These are phyloP conservation scores for Benitochromis conjunctus DNA, from an alignment of 2,113 vertebrate species.

Conservation along the genomic window DNA sequence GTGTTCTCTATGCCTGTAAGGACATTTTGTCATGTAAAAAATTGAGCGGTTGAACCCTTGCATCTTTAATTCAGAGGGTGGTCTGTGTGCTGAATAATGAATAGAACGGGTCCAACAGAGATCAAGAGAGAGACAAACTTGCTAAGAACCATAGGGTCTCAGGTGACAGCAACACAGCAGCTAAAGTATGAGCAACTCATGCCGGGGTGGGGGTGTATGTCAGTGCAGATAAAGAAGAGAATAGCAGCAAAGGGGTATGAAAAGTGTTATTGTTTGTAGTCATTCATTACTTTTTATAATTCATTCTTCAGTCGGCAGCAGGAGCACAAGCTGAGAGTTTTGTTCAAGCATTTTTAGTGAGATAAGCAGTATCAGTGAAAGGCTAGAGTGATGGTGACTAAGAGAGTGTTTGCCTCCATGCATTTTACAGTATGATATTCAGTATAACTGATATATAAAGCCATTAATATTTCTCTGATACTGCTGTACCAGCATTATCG, in stretches of 20 bases:
- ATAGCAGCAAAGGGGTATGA: not conserved
- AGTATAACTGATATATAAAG: conserved; percentile 1
- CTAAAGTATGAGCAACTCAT: not conserved
- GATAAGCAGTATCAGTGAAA: not conserved
- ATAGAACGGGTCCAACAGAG: not conserved
- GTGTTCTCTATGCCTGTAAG: conserved; percentile 18
- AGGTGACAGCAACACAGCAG: not conserved
- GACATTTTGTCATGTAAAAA: conserved; percentile 42
- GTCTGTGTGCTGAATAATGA: conserved; percentile 55
- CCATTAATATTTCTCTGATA: conserved; percentile 15
- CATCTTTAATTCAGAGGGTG: conserved; percentile 51
- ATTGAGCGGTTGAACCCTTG: conserved; percentile 23
- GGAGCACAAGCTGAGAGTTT: not conserved
- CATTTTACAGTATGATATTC: not conserved
- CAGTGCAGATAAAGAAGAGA: not conserved
- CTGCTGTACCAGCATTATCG: not conserved
- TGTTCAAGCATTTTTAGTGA: not conserved
- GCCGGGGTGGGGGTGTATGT: not conserved
- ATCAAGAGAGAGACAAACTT: conserved; percentile 3
- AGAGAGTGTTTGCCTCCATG: not conserved
- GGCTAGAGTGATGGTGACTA: not conserved
- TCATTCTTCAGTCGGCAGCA: not conserved
- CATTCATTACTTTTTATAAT: not conserved
- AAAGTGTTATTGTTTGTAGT: not conserved
- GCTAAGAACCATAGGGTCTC: not conserved